Conservation (phyloP, 1,140 invertebrate genomes). For the Anastrepha ludens region DNA sequence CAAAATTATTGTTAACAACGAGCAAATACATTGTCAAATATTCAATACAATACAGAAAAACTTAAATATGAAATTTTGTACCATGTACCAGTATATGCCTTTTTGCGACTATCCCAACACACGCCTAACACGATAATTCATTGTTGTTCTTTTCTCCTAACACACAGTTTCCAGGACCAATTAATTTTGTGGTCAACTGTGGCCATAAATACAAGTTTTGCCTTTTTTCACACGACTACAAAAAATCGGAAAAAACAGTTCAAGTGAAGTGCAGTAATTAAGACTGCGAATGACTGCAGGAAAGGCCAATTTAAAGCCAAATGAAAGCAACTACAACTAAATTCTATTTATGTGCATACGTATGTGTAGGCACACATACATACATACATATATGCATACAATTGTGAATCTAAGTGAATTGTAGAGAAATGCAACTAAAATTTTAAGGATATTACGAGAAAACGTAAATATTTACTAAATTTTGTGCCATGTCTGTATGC, state of each 20-base stretch:
- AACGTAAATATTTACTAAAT: constrained; percentile 1
- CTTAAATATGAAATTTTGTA: no score
- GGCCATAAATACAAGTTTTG: constrained; percentile 33
- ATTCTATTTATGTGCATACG: background rate
- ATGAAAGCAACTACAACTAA: background rate
- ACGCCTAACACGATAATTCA: background rate
- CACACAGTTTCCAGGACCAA: constrained; percentile 17
- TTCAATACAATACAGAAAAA: no score
- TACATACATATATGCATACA: background rate
- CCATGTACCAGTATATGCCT: background rate
- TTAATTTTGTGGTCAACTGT: constrained; percentile 47
- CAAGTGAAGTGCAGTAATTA: constrained; percentile 34
- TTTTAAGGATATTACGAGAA: background rate
- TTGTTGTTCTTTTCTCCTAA: background rate
- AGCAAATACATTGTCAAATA: no score
- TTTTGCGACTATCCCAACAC: background rate
- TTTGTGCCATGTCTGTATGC: background rate
- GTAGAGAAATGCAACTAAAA: background rate
- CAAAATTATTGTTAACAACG: no score
- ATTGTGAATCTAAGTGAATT: background rate
- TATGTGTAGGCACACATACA: background rate
- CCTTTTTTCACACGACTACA: background rate
- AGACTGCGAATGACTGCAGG: constrained; percentile 22
- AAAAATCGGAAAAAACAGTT: background rate
- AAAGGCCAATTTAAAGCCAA: background rate